Evolutionary conservation across 2,888 invertebrate species (phyloP).

Genomic region (Cremastinae sp.): DNA sequence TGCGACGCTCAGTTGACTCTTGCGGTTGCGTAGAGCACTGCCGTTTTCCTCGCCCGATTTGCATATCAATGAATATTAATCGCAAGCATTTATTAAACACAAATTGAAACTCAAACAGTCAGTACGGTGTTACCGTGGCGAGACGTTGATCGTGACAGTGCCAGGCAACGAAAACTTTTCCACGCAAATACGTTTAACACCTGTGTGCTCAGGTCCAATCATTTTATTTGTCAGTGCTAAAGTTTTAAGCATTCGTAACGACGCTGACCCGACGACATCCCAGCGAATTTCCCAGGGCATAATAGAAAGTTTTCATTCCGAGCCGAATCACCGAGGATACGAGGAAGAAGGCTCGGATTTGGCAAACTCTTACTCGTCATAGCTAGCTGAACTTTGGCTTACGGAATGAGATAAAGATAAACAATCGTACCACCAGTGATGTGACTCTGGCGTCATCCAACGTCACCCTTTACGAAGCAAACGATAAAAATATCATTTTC

Average conservation of each 20-base stretch:
- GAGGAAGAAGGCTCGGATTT: no score
- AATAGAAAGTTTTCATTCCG: no score
- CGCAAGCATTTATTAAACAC: conserved; percentile 74
- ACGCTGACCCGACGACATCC: no score
- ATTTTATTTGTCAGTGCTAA: background rate
- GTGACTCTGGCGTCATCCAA: background rate
- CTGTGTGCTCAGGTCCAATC: no score
- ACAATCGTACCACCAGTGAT: background rate
- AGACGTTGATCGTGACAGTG: conserved; percentile 18
- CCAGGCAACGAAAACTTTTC: background rate
- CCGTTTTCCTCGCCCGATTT: conserved; percentile 69
- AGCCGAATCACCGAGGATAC: no score
- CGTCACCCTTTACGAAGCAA: conserved; percentile 31
- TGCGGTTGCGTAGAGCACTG: conserved; percentile 62
- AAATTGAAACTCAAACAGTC: conserved; percentile 74
- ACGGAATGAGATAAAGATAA: conserved; percentile 14
- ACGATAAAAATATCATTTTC: conserved; percentile 52
- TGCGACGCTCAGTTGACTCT: conserved; percentile 30
- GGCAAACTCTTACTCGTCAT: no score
- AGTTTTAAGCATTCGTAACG: no score
- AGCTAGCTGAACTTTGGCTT: background rate
- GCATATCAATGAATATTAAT: conserved; percentile 76
- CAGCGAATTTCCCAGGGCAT: no score
- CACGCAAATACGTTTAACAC: background rate
- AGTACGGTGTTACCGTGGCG: conserved; percentile 26